Percentiles rank a stretch among this genome's conserved stretches.
Evolutionary conservation across 2,888 invertebrate species (phyloP).

Genomic region (Clistopyga incitator): DNA sequence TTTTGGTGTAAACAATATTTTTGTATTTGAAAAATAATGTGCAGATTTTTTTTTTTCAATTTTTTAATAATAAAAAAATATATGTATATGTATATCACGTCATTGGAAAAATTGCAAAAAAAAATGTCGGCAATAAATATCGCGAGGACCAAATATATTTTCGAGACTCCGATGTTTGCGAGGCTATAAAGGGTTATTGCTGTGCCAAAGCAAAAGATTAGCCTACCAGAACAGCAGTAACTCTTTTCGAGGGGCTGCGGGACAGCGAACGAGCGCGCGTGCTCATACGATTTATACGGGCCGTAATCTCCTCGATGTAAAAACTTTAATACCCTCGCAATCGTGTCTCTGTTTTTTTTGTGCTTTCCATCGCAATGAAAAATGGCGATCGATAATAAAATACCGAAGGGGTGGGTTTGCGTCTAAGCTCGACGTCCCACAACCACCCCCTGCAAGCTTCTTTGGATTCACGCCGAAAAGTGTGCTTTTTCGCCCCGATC

Average conservation of each 20-base stretch:
- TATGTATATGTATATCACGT: too few species aligned
- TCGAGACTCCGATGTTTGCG: conserved; percentile 8
- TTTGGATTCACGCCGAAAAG: too few species aligned
- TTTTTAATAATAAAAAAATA: too few species aligned
- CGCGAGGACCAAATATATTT: not conserved
- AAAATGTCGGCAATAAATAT: not conserved
- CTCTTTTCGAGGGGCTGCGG: conserved; percentile 38
- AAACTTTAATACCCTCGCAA: conserved; percentile 60
- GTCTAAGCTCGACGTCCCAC: conserved; percentile 6
- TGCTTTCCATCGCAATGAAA: conserved; percentile 23
- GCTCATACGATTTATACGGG: conserved; percentile 55
- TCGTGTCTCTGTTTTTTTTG: conserved; percentile 22
- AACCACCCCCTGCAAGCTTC: conserved; percentile 5
- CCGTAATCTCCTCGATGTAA: conserved; percentile 54
- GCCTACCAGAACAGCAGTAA: conserved; percentile 31
- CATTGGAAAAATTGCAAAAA: not conserved
- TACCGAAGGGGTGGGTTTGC: conserved; percentile 1
- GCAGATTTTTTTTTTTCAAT: too few species aligned
- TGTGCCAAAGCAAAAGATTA: not conserved
- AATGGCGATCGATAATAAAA: conserved; percentile 48
- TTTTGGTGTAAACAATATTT: too few species aligned
- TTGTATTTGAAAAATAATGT: too few species aligned
- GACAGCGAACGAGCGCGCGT: conserved; percentile 23
- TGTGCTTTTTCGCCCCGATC: not conserved
- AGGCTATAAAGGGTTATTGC: conserved; percentile 16